Base-by-base conservation (phyloP, 2,888 invertebrate species). In the Melieria picta region DNA sequence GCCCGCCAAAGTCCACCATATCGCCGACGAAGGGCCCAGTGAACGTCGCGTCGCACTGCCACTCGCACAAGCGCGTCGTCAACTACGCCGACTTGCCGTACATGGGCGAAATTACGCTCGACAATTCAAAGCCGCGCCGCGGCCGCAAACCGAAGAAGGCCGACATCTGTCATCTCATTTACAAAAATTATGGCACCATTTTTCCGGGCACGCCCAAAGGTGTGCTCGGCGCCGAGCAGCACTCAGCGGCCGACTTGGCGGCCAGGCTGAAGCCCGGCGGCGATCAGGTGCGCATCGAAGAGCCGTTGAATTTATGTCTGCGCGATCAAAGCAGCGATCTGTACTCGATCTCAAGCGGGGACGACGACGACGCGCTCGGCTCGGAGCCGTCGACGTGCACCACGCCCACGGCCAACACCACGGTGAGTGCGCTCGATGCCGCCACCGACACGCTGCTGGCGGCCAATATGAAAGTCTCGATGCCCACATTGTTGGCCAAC, bases 141-240 rank as follows among this genome's bases (percentile, higher is more conserved):
- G 96, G 96, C 0, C 89, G 96, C 16, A 96, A 96, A 82, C 96
- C 96, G 0, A 96, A 96, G 83, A 96, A 96, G 85, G 95, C 96
- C 0, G 96, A 96, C 81, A 96, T 96, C 77, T 96, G 96, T 77
- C 96, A 96, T 82, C 88, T 96, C 58, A 96, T 96, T 77, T 95
- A 96, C 82, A 96, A 96, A 84, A 96, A 96, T 84, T 96, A 96
- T 83, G 96, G 95, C 4, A 95, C 94, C 0, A 93, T 95, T 11
- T 90, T 94, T 65, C 94, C 94, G 0, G 93, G 93, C 0, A 93
- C 92, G 7, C 93, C 93, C 0, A 89, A 88, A 48, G 89, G 89
- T 60, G 73, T 91, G 79, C 89, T 55, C n/a, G 65, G 42, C 16
- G 60, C 57, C 11, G 6, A 30, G 30, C 30, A 30, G 30, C 2